These are phyloP conservation scores for Drosophila neutralis DNA, from an alignment of 2,888 invertebrate species.

Conservation along the genomic window DNA sequence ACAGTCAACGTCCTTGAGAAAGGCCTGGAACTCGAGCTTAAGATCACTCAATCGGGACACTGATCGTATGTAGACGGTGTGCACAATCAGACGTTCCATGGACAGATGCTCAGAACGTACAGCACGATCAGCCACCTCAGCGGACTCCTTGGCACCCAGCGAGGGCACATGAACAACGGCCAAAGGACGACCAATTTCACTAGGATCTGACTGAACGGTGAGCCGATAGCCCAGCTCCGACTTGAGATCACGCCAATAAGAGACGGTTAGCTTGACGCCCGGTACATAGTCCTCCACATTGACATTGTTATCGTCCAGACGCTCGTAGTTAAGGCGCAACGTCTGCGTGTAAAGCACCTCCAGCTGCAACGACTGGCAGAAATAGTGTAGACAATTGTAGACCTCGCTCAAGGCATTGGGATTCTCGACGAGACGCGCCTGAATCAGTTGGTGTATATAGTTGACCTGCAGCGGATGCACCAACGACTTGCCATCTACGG, in stretches of 20 bases:
- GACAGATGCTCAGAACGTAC: constrained; percentile 96
- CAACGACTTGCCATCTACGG: constrained; percentile 94
- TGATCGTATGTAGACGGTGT: constrained; percentile 97
- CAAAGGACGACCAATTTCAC: constrained; percentile 91
- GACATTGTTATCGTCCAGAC: constrained; percentile 95
- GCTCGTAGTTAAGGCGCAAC: constrained; percentile 93
- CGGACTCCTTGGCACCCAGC: constrained; percentile 84
- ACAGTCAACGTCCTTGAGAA: constrained; percentile 90
- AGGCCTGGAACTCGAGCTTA: constrained; percentile 87
- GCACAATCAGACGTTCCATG: constrained; percentile 96
- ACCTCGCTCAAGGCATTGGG: constrained; percentile 92
- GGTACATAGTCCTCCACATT: constrained; percentile 96
- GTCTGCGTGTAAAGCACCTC: constrained; percentile 96
- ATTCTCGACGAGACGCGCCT: constrained; percentile 91
- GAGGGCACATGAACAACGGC: constrained; percentile 89
- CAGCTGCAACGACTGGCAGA: constrained; percentile 97
- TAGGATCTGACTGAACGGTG: constrained; percentile 94
- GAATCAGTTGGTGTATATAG: constrained; percentile 97
- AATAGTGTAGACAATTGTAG: constrained; percentile 94
- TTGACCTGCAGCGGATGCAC: constrained; percentile 97
- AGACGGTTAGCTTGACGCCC: constrained; percentile 95
- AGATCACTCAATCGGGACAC: constrained; percentile 93
- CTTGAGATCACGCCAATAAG: constrained; percentile 94
- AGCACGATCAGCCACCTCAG: constrained; percentile 90
- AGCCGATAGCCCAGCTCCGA: constrained; percentile 95